Base-by-base conservation (phyloP, 1,140 invertebrate species). In the Steinernema khuongi region DNA sequence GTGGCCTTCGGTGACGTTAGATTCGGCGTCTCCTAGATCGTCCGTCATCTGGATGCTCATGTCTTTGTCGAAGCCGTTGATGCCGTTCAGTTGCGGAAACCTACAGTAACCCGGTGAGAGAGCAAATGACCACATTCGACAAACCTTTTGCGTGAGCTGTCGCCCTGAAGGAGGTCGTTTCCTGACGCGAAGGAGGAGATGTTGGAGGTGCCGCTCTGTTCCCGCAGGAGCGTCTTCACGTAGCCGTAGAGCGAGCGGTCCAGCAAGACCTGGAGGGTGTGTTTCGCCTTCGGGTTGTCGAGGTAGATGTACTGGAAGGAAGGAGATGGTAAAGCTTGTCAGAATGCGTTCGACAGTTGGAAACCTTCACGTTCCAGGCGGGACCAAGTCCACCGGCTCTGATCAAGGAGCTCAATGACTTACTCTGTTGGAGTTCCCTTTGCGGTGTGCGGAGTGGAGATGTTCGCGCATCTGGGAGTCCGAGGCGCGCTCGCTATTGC, bases 271-370 rank as follows among this genome's bases (percentile, higher is more conserved):
- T 66, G 41, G 17, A 75, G 74, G 29, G 19, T 44, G 29, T 73
- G 26, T 41, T 75, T 75, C 22, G 74, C 74, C 28, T 76, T 44
- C 36, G 75, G 22, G 31, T 75, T 77, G 31, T 75, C 74, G 18
- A 75, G 31, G 50, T 75, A 75, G 74, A 77, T 50, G 73, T 68
- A 75, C 74, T 75, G 73, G 60, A 75, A 77, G 4, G 22, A 19
- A 43, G 28, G n/a, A 22, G 60, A 72, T 17, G 67, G 70, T 28
- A 22, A n/a, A n/a, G 18, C 17, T 68, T 18, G 67, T 0, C n/a
- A 66, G 19, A 71, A 4, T n/a, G n/a, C n/a, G n/a, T n/a, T n/a
- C n/a, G n/a, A n/a, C n/a, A n/a, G n/a, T n/a, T n/a, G n/a, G n/a
- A n/a, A n/a, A n/a, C n/a, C n/a, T n/a, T n/a, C n/a, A n/a, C n/a